Conservation (phyloP, 2,113 vertebrate genomes). For the Halcyon senegalensis region DNA sequence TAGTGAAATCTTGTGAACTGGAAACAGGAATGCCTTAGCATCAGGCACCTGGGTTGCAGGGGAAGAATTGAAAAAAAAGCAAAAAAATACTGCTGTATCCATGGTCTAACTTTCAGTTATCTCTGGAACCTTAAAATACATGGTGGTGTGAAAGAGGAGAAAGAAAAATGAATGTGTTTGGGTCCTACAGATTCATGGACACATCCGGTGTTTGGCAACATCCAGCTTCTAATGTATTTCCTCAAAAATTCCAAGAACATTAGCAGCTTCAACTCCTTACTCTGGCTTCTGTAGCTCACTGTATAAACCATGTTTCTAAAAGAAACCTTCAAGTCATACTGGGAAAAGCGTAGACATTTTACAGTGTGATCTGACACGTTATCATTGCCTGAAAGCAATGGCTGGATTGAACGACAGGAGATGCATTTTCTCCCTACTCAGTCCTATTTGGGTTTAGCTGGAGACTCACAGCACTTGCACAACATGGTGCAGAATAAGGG, state of each 20-base stretch:
- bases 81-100: background rate
- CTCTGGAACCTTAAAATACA: background rate
- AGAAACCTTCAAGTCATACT: background rate
- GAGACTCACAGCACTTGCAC: rapidly evolving
- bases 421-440: background rate
- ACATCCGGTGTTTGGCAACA: background rate
- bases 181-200: background rate
- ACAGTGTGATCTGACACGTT: background rate
- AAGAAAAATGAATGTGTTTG: background rate
- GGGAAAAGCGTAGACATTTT: background rate
- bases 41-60: background rate
- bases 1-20: background rate
- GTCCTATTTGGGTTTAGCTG: background rate
- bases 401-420: rapidly evolving
- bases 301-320: background rate
- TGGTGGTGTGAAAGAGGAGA: background rate
- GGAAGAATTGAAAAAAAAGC: background rate
- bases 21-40: background rate
- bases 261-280: background rate
- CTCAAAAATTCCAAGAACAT: background rate
- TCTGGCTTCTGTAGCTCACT: background rate
- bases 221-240: background rate
- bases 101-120: background rate
- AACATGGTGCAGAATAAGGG: background rate
- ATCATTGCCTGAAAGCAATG: background rate